Conservation (phyloP, 2,888 invertebrate genomes). For the Drosophila flavopinicola region DNA sequence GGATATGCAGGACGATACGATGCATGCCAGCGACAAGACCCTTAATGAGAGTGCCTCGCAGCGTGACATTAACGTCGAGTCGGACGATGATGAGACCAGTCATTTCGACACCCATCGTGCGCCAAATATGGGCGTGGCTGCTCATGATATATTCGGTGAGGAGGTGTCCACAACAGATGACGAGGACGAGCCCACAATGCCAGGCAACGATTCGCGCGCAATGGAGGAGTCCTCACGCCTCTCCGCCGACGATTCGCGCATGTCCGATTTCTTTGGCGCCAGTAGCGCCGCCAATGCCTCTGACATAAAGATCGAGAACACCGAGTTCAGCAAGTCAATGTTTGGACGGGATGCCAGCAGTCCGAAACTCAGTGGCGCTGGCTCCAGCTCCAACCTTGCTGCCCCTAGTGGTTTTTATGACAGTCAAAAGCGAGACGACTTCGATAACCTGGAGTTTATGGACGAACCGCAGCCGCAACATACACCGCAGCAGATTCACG, state of each 20-base stretch:
- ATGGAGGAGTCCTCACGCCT: constrained; percentile 91
- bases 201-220: constrained; percentile 76
- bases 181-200: constrained; percentile 90
- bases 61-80: constrained; percentile 82
- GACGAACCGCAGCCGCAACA: constrained; percentile 79
- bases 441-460: constrained; percentile 81
- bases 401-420: constrained; percentile 81
- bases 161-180: constrained; percentile 94
- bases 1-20: constrained; percentile 78
- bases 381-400: constrained; percentile 82
- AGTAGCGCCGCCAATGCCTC: constrained; percentile 57
- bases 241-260: constrained; percentile 89
- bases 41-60: constrained; percentile 72
- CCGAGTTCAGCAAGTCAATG: constrained; percentile 83
- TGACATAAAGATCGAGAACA: constrained; percentile 72
- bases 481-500: constrained; percentile 86
- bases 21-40: constrained; percentile 69
- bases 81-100: constrained; percentile 81
- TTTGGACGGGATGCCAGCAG: constrained; percentile 77
- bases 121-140: constrained; percentile 85
- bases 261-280: constrained; percentile 89
- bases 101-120: constrained; percentile 61
- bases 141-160: constrained; percentile 96
- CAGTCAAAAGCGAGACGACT: constrained; percentile 78
- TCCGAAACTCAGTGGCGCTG: constrained; percentile 74